phyloP scores from a whole-genome alignment of 2,888 invertebrate species.

The Parnassius glacialis region DNA sequence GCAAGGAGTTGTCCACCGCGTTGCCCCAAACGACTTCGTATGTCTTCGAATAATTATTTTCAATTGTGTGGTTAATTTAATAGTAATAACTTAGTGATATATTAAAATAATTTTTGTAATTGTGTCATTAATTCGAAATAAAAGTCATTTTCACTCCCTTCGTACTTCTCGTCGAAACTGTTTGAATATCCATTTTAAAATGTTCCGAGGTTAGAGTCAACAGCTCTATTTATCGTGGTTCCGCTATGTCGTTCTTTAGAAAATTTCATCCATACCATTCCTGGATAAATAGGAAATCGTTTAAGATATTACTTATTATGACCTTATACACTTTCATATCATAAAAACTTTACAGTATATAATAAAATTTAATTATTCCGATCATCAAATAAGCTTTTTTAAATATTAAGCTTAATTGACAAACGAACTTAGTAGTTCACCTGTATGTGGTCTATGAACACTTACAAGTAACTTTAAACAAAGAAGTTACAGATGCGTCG shows the following conservation, averaged over 20 bases:
- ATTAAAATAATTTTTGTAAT: no score
- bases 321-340: slow-evolving; percentile 7
- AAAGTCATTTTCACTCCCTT: slow-evolving; percentile 6
- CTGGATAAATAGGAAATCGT: slow-evolving; percentile 25
- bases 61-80: no score
- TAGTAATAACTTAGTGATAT: no score
- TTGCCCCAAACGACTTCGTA: no score
- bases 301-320: slow-evolving; percentile 23
- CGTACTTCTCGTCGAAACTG: slow-evolving; percentile 29
- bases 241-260: slow-evolving; percentile 31
- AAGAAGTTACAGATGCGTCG: no score
- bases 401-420: no score
- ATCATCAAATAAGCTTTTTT: no score
- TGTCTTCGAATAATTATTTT: no score
- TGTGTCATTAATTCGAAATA: not conserved
- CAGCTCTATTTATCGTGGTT: slow-evolving; percentile 39
- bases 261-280: slow-evolving; percentile 26
- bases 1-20: no score
- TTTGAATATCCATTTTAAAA: slow-evolving; percentile 41
- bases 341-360: slow-evolving; percentile 1
- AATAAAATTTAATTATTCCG: not conserved
- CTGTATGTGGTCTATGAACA: no score
- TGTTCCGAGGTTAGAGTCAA: slow-evolving; percentile 52
- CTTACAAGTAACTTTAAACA: no score
- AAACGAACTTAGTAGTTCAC: no score